phyloP scores from a whole-genome alignment of 2,797 vertebrate species.

The Apogon talboti region DNA sequence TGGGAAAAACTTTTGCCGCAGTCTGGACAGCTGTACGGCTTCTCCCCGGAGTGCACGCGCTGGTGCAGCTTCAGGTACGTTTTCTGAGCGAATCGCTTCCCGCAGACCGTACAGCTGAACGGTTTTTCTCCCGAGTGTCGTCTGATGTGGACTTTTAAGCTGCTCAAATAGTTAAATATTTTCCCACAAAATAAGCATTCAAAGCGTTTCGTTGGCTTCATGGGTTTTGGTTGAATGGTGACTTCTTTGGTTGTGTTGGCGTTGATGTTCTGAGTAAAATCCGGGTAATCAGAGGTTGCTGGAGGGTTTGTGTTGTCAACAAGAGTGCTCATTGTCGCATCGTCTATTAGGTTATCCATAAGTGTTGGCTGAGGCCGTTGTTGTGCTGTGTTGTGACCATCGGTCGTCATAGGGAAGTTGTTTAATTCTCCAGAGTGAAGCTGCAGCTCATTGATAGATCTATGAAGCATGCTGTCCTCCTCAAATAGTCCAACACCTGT shows the following conservation, averaged over 20 bases:
- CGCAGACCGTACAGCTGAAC: constrained; percentile 82
- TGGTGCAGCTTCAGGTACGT: constrained; percentile 85
- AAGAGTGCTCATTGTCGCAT: constrained; percentile 60
- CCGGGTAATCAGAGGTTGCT: constrained; percentile 42
- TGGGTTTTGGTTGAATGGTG: constrained; percentile 40
- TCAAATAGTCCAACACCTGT: constrained; percentile 73
- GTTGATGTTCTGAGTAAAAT: constrained; percentile 57
- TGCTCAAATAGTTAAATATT: constrained; percentile 83
- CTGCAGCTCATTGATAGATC: constrained; percentile 71
- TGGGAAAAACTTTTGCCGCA: constrained; percentile 86
- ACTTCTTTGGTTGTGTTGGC: constrained; percentile 61
- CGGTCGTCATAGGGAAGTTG: constrained; percentile 62
- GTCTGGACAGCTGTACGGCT: constrained; percentile 83
- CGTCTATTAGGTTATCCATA: constrained; percentile 77
- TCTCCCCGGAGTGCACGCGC: constrained; percentile 85
- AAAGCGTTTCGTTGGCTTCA: constrained; percentile 75
- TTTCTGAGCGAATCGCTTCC: constrained; percentile 85
- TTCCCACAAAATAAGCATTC: constrained; percentile 85
- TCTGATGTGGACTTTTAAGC: constrained; percentile 84
- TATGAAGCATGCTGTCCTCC: constrained; percentile 64
- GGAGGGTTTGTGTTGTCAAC: constrained; percentile 57
- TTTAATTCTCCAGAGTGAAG: constrained; percentile 70
- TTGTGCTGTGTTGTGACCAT: constrained; percentile 45
- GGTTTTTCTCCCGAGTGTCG: constrained; percentile 86
- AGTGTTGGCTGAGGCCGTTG: constrained; percentile 68